Conservation (phyloP, 2,888 invertebrate genomes). For the Papilio gigon region DNA sequence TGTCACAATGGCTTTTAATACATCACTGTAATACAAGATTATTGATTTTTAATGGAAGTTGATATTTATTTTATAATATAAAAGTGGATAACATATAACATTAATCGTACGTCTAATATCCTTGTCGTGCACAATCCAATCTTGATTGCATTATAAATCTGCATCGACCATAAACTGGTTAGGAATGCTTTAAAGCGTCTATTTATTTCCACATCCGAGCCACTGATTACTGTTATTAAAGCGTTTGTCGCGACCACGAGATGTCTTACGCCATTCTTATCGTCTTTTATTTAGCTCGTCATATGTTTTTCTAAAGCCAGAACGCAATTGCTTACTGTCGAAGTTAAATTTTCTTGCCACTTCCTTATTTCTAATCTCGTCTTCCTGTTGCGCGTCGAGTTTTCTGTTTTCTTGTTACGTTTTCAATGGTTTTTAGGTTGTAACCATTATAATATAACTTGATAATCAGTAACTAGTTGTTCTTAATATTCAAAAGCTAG, state of each 20-base stretch:
- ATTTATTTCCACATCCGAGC: neutral
- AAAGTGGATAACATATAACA: neutral
- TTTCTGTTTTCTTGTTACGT: neutral
- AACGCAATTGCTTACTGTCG: too few species aligned
- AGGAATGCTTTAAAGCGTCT: neutral
- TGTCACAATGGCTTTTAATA: too few species aligned
- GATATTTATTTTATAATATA: too few species aligned
- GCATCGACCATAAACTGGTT: slow-evolving; percentile 3
- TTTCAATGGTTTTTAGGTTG: neutral
- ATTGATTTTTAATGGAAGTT: neutral
- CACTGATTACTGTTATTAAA: neutral
- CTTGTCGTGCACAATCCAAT: slow-evolving; percentile 10
- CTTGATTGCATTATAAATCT: slow-evolving; percentile 5
- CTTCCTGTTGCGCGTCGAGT: too few species aligned
- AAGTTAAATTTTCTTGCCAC: too few species aligned
- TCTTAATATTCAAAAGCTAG: too few species aligned
- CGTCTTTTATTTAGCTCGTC: neutral
- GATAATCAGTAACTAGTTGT: neutral
- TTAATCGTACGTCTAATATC: neutral
- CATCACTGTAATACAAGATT: too few species aligned
- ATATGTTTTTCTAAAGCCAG: too few species aligned
- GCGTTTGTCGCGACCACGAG: neutral
- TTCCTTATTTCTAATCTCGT: too few species aligned
- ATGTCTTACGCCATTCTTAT: neutral
- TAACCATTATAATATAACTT: too few species aligned